Conservation (phyloP, 2,888 invertebrate genomes). For the Fragum whitleyi region DNA sequence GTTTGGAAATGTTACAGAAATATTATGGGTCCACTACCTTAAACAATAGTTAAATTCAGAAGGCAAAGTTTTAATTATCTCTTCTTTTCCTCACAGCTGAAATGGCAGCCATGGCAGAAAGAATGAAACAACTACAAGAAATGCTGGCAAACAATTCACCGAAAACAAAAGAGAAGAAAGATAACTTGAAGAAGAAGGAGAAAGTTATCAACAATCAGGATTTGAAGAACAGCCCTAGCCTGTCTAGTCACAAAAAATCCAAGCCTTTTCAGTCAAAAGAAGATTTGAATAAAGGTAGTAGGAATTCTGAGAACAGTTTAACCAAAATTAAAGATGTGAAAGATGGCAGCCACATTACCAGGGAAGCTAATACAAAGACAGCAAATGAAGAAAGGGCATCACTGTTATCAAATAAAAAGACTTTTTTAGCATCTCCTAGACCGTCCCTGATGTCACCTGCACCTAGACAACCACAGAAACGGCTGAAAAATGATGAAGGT, state of each 20-base stretch:
- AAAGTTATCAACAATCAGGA: conserved; percentile 4
- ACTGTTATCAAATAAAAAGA: background rate
- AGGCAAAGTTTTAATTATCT: too few species aligned
- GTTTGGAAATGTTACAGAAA: too few species aligned
- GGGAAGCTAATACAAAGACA: background rate
- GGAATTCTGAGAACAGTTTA: background rate
- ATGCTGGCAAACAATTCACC: conserved; percentile 61
- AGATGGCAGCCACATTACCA: background rate
- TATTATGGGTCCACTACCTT: too few species aligned
- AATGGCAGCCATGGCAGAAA: conserved; percentile 74
- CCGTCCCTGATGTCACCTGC: background rate
- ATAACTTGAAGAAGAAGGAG: background rate
- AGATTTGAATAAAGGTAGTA: background rate
- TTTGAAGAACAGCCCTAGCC: background rate
- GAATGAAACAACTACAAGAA: conserved; percentile 74
- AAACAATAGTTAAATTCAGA: too few species aligned
- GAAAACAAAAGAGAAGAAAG: conserved; percentile 7
- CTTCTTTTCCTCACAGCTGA: too few species aligned
- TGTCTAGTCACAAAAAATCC: background rate
- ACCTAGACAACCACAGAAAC: background rate
- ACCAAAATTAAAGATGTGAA: background rate
- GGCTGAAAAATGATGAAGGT: background rate
- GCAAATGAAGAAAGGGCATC: background rate
- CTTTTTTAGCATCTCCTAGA: background rate
- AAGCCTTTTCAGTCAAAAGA: background rate